Base-by-base conservation (phyloP, 2,888 invertebrate species). In the Ophion ventricosus region DNA sequence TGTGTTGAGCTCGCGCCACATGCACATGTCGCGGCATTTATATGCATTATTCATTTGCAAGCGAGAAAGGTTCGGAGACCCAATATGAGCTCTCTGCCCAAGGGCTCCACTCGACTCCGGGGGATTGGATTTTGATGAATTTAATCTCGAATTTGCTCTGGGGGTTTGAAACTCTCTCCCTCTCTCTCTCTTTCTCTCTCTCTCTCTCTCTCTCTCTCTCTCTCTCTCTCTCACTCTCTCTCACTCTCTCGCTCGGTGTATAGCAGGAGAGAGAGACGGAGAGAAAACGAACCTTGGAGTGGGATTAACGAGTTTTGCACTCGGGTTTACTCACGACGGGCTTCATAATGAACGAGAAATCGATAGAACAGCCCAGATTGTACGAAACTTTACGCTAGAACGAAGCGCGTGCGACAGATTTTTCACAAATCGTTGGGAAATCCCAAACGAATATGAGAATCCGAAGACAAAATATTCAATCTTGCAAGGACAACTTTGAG, bases 111-210 rank as follows among this genome's bases (percentile, higher is more conserved):
- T 82, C 85, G 74, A 73, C 77, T 74, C 77, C 87, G 82, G 88
- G 87, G 90, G 90, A 92, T 92, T 93, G 92, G 92, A 93, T 92
- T 92, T 91, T 92, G 92, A 92, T 92, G 92, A 92, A 93, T 93
- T 93, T 93, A 92, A 93, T 93, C 92, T 92, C 87, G 90, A 91
- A 85, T 87, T 87, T 81, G 86, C 84, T 87, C 79, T 76, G 78
- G 85, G 87, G 86, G 72, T 64, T 81, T 85, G 67, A 83, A 75
- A 84, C 80, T 83, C 76, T 76, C 70, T 64, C n/a, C n/a, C n/a
- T n/a, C n/a, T n/a, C n/a, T n/a, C n/a, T n/a, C n/a, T n/a, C n/a
- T n/a, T n/a, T 83, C 76, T 76, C 70, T 64, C 80, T 83, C 76
- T 76, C 70, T 64, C 80, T 83, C 76, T 76, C 70, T 64, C 80